A percentile compares a stretch with the other conserved stretches of the same genome.
Conservation (phyloP, 2,797 vertebrate species). For the Nannoperca obscura region DNA sequence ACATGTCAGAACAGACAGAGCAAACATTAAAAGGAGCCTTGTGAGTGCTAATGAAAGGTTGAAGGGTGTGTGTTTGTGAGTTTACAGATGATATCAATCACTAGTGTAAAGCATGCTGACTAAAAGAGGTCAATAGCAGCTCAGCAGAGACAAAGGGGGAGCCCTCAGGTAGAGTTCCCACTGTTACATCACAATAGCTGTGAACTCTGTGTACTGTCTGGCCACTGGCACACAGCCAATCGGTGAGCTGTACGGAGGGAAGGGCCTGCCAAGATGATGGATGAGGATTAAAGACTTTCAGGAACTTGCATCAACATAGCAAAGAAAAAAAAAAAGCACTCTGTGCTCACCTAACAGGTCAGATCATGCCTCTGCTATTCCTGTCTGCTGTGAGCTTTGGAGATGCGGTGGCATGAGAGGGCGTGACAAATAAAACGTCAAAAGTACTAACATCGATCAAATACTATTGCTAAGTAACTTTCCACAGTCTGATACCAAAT, state of each 20-base stretch:
- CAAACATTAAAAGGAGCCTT: constrained; percentile 66
- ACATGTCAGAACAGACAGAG: constrained; percentile 66
- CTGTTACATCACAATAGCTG: constrained; percentile 76
- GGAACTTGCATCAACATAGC: constrained; percentile 38
- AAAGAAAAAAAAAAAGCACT: background rate
- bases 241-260: constrained; percentile 57
- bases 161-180: constrained; percentile 69
- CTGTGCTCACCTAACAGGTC: constrained; percentile 54
- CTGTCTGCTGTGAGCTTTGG: constrained; percentile 15
- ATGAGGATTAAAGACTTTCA: constrained; percentile 75
- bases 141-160: constrained; percentile 65
- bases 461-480: constrained; percentile 1
- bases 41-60: constrained; percentile 71
- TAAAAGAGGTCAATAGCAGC: constrained; percentile 61
- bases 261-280: constrained; percentile 69
- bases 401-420: constrained; percentile 11
- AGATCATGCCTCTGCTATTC: constrained; percentile 50
- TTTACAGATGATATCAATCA: constrained; percentile 71
- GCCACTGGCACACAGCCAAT: constrained; percentile 78
- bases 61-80: constrained; percentile 54
- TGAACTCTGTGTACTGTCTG: constrained; percentile 68
- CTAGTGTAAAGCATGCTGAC: constrained; percentile 57
- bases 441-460: background rate
- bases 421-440: constrained; percentile 4
- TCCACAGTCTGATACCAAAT: background rate